Evolutionary conservation across 1,140 invertebrate species (phyloP), one percentile per base, ranked within the genome.

Genomic region (Maconellicoccus hirsutus): DNA sequence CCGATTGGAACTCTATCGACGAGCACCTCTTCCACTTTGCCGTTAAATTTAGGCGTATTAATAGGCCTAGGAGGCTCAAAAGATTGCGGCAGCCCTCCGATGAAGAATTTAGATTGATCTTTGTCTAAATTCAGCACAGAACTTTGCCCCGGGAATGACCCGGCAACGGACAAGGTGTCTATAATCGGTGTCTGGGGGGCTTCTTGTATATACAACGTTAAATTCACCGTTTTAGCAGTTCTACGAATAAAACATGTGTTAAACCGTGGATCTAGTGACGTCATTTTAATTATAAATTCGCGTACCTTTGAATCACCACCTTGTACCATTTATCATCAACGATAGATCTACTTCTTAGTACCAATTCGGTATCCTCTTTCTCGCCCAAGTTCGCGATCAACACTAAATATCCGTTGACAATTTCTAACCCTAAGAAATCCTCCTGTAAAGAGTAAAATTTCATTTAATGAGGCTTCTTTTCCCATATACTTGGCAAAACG

Each of bases 391-490:
- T 91, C 73, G 95, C 85, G 21, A 87, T 88, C 14, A 97, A 82
- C 27, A 92, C 87, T 0, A 93, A 90, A 77, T 89, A 89, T 7
- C 94, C 94, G 77, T 91, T 88, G 78, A 91, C 86, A 23, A 98
- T 83, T 77, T 96, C 87, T n/a, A 98, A 76, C 10, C 93, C 90
- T 84, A 98, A 89, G 78, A 92, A 98, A 77, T 99, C 96, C 74
- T 92, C 89, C 85, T 91, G 77, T 7, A 38, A 7, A 14, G 6
- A 38, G 6, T 38, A 7, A 38, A n/a, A n/a, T n/a, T n/a, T n/a
- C n/a, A n/a, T n/a, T n/a, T n/a, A n/a, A n/a, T n/a, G n/a, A n/a
- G n/a, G n/a, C n/a, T n/a, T n/a, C n/a, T n/a, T n/a, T n/a, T n/a
- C n/a, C n/a, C 14, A 38, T 38, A 38, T 38, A 38, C 6, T 6